Percentiles rank a stretch among this genome's conserved stretches.
phyloP scores from a whole-genome alignment of 2,797 vertebrate genomes.

The Bucorvus abyssinicus region DNA sequence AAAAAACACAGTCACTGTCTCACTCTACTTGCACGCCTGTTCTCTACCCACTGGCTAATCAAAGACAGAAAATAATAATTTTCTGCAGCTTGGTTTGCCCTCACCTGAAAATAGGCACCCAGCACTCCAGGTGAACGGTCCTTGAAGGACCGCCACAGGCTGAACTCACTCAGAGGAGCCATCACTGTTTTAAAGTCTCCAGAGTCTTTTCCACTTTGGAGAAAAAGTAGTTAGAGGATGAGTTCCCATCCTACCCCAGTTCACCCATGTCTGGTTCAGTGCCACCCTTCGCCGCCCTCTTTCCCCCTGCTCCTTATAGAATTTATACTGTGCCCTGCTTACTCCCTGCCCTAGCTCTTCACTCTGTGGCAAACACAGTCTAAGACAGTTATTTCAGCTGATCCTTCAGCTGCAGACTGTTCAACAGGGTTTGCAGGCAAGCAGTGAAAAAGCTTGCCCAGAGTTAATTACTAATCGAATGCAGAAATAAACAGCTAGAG shows the following conservation, averaged over 20 bases:
- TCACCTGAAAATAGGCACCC: background rate
- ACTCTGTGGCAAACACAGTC: background rate
- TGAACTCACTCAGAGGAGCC: background rate
- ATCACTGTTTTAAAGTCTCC: background rate
- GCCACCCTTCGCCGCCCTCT: background rate
- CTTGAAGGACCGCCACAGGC: background rate
- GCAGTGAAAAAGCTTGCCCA: background rate
- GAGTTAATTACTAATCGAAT: background rate
- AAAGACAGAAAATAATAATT: background rate
- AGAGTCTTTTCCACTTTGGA: background rate
- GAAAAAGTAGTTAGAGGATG: background rate
- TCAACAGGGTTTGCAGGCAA: background rate
- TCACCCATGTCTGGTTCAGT: background rate
- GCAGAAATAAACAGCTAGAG: constrained; percentile 7
- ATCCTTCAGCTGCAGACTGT: background rate
- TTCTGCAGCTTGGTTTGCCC: background rate
- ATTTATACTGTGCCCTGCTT: background rate
- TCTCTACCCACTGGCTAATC: background rate
- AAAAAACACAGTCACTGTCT: background rate
- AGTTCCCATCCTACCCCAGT: background rate
- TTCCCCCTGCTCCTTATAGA: background rate
- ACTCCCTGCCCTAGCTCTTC: background rate
- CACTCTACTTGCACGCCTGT: background rate
- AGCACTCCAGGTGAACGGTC: background rate
- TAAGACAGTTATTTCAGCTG: background rate